These are phyloP conservation scores for Aphelocoma californica DNA, from an alignment of 2,797 vertebrate genomes.

Conservation along the genomic window DNA sequence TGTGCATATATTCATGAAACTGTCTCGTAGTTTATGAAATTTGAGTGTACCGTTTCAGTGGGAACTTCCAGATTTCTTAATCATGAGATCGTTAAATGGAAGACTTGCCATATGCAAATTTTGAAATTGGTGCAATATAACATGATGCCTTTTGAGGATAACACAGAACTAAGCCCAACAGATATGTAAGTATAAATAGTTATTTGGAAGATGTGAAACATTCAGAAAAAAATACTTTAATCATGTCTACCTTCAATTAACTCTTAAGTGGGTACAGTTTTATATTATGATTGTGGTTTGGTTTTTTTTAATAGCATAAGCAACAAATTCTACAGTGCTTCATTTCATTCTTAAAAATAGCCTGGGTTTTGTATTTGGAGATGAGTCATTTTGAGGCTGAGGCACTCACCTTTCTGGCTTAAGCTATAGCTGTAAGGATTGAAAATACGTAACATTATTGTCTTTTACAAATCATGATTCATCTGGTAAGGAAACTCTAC, in stretches of 20 bases:
- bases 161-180: neutral
- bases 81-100: neutral
- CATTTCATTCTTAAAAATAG: neutral
- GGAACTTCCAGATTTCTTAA: neutral
- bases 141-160: neutral
- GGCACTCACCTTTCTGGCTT: neutral
- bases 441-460: neutral
- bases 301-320: neutral
- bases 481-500: neutral
- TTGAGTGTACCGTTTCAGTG: neutral
- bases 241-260: neutral
- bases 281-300: neutral
- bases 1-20: neutral
- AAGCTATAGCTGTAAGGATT: neutral
- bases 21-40: neutral
- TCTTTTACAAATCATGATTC: neutral
- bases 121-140: neutral
- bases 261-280: neutral
- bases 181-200: neutral
- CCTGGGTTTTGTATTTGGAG: neutral
- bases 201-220: neutral
- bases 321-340: neutral
- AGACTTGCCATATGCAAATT: neutral
- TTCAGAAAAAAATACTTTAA: neutral
- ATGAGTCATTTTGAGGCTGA: neutral